These are phyloP conservation scores for Morbakka virulenta DNA, from an alignment of 30 jellyfish, hydroid and myxozoan genomes.

Conservation along the genomic window DNA sequence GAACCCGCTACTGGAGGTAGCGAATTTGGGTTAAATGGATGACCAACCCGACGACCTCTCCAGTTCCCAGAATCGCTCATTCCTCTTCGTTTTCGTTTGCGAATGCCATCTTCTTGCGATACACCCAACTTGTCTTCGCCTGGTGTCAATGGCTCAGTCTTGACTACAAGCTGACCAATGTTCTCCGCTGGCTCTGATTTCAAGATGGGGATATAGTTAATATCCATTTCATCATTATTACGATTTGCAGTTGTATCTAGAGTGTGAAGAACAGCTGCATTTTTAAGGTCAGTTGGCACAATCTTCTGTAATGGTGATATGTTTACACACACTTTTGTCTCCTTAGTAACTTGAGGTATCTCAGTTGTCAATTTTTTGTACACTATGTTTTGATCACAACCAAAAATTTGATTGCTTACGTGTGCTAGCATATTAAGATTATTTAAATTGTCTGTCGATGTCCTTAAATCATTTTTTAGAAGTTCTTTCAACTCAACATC, in stretches of 20 bases:
- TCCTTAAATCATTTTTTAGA: background rate
- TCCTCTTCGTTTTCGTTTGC: background rate
- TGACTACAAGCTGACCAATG: too few relatives aligned
- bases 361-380: background rate
- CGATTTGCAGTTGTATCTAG: too few relatives aligned
- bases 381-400: background rate
- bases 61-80: background rate
- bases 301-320: background rate
- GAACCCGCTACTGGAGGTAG: slow-evolving; percentile 88
- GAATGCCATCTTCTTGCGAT: background rate
- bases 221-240: too few relatives aligned
- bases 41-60: slow-evolving; percentile 86
- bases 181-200: too few relatives aligned
- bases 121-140: too few relatives aligned
- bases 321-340: background rate
- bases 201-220: too few relatives aligned
- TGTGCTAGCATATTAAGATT: background rate
- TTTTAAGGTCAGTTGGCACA: too few relatives aligned
- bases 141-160: too few relatives aligned
- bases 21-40: slow-evolving; percentile 79
- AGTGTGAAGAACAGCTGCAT: too few relatives aligned
- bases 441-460: background rate
- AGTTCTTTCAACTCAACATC: background rate
- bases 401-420: background rate
- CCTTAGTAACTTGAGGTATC: background rate